These are phyloP conservation scores for Acleris laterana DNA, from an alignment of 2,888 invertebrate species.

Conservation along the genomic window DNA sequence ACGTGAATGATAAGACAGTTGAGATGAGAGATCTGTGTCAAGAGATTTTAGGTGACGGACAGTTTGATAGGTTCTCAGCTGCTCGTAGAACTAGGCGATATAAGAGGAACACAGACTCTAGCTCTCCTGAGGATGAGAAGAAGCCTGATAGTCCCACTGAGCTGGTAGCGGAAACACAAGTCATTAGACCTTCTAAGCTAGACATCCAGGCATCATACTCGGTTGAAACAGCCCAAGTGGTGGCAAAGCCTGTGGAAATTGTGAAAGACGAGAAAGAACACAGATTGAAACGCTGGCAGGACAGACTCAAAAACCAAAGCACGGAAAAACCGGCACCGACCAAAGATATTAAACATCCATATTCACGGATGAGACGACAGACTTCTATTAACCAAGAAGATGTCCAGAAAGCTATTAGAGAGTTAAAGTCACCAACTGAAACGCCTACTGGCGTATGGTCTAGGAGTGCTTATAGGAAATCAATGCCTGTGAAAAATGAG, in stretches of 20 bases:
- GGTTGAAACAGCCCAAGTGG: conserved; percentile 65
- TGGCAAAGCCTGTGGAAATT: conserved; percentile 65
- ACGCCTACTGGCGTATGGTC: conserved; percentile 86
- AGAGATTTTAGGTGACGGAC: conserved; percentile 88
- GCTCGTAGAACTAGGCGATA: conserved; percentile 92
- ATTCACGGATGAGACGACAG: conserved; percentile 85
- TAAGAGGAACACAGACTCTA: conserved; percentile 86
- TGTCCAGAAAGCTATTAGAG: conserved; percentile 87
- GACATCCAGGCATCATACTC: conserved; percentile 82
- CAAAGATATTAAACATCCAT: conserved; percentile 72
- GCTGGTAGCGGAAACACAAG: conserved; percentile 82
- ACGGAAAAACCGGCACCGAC: conserved; percentile 70
- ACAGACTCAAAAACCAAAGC: conserved; percentile 85
- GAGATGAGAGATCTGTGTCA: conserved; percentile 78
- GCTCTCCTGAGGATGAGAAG: conserved; percentile 84
- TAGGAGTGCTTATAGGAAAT: conserved; percentile 74
- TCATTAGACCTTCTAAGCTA: conserved; percentile 77
- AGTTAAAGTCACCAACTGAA: conserved; percentile 86
- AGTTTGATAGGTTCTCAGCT: conserved; percentile 93
- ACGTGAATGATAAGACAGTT: conserved; percentile 58
- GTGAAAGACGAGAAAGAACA: conserved; percentile 84
- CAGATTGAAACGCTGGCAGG: conserved; percentile 88
- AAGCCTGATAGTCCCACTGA: conserved; percentile 72
- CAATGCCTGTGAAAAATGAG: conserved; percentile 61
- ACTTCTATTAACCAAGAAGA: conserved; percentile 89